Base-by-base conservation (phyloP, 2,797 vertebrate species). In the Ara ararauna region DNA sequence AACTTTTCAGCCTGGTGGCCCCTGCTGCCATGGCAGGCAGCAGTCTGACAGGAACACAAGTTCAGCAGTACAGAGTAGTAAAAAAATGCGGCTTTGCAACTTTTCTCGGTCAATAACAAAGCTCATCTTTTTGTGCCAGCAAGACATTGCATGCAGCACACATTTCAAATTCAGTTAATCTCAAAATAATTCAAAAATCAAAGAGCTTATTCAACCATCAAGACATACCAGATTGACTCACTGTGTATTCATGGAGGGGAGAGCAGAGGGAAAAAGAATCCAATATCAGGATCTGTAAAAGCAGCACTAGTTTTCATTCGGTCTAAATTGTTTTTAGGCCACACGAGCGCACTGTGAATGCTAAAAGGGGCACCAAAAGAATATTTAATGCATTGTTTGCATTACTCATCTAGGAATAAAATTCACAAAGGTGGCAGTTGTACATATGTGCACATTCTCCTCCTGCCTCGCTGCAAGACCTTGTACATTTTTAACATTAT, bases 91-190 rank as follows among this genome's bases (percentile, higher is more conserved):
- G 23, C 96, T 96, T 95, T 97, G 97, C 95, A 96, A 96, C 94
- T 96, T 94, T 98, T 96, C 94, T 95, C 90, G 96, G 97, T 97
- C 97, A 97, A 97, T 97, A 98, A 97, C 91, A 96, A 97, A 97
- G 92, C 96, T 95, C 97, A 98, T 98, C 92, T 95, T 94, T 98
- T 97, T 96, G 94, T 94, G 94, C 89, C 96, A 97, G 97, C 96
- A 96, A 97, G 97, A 94, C 96, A 89, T 94, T 96, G 96, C 96
- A 97, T 86, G 96, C 96, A 97, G 97, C 89, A 83, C 97, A 96
- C 96, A 97, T 98, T 98, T 98, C 97, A 98, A 97, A 98, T 98
- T 97, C 97, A 97, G 96, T 98, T 98, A 98, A 98, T 98, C 97
- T 98, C 94, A 96, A 96, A 98, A 98, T 98, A 98, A 98, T 98